Evolutionary conservation across 1,140 invertebrate genomes (phyloP).

Genomic region (Ooceraea biroi): DNA sequence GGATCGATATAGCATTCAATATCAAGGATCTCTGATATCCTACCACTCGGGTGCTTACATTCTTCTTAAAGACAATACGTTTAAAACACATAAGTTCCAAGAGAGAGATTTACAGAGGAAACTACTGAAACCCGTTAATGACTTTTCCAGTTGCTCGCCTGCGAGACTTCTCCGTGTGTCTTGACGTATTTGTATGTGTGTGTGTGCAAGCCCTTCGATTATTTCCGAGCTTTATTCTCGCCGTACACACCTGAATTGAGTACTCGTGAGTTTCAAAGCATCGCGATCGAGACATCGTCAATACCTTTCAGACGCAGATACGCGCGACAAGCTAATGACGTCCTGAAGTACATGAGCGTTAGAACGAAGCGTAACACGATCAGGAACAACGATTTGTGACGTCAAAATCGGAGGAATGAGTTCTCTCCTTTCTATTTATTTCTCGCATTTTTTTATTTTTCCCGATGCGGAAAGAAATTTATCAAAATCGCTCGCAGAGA

Average conservation of each 20-base stretch:
- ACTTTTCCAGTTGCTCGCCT: not conserved
- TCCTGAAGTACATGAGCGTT: constrained; percentile 29
- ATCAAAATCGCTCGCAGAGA: not conserved
- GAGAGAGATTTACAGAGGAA: not conserved
- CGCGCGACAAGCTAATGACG: constrained; percentile 40
- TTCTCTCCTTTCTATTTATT: constrained; percentile 51
- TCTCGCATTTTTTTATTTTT: constrained; percentile 11
- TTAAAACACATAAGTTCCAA: not conserved
- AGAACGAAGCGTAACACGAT: constrained; percentile 17
- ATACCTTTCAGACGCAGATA: constrained; percentile 20
- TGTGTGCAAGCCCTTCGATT: not conserved
- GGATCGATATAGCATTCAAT: not conserved
- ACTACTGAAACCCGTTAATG: not conserved
- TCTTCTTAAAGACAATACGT: not conserved
- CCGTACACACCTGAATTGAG: not conserved
- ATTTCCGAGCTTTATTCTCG: not conserved
- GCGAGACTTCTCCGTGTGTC: not conserved
- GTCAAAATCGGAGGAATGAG: not conserved
- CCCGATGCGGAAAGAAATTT: not conserved
- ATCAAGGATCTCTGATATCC: not conserved
- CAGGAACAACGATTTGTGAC: constrained; percentile 66
- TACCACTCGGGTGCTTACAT: not conserved
- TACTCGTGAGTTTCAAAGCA: constrained; percentile 12
- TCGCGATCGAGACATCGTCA: constrained; percentile 50
- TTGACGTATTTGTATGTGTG: not conserved